Evolutionary conservation across 2,888 invertebrate genomes (phyloP), one percentile per base, ranked within the genome.

Genomic region (Synanthedon vespiformis): DNA sequence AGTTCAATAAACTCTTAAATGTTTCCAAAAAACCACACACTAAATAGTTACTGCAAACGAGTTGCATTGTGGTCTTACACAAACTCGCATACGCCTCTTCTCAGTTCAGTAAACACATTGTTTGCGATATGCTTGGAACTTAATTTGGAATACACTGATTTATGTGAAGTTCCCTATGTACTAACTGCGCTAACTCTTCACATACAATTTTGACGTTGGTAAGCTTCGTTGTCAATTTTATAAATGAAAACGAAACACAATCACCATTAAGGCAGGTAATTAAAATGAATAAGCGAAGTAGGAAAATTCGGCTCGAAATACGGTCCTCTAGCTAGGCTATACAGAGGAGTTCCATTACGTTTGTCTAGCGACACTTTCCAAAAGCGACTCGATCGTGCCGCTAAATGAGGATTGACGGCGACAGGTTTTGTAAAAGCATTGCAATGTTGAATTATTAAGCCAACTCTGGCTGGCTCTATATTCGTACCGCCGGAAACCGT

Each of bases 381-480:
- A 77, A 79, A 82, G 80, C 80, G 83, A 70, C 72, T 74, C 83
- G 82, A 86, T 85, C 79, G 83, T 66, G 70, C 63, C 60, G 73
- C 78, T 73, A 87, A 86, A 87, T 87, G 81, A 87, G 79, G 83
- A 87, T 81, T 86, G 86, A 86, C 86, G 84, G 60, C 72, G 85
- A 87, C 86, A 87, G 83, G 81, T 83, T 86, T 84, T 86, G 86
- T 87, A 86, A 87, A 86, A 87, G 86, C 86, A 87, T 87, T 86
- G 86, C 86, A 83, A 77, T 85, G 86, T 85, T 87, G 84, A 87
- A 87, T 87, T 86, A 86, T 87, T 85, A 84, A 86, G 82, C 78
- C 74, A 73, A 72, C 80, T 80, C 80, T 62, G 82, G 61, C 68
- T 78, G 76, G 74, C 68, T 72, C 81, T 86, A 86, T 85, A 84